These are phyloP conservation scores for Anthoscopus minutus DNA, from an alignment of 2,113 vertebrate genomes.

Conservation along the genomic window DNA sequence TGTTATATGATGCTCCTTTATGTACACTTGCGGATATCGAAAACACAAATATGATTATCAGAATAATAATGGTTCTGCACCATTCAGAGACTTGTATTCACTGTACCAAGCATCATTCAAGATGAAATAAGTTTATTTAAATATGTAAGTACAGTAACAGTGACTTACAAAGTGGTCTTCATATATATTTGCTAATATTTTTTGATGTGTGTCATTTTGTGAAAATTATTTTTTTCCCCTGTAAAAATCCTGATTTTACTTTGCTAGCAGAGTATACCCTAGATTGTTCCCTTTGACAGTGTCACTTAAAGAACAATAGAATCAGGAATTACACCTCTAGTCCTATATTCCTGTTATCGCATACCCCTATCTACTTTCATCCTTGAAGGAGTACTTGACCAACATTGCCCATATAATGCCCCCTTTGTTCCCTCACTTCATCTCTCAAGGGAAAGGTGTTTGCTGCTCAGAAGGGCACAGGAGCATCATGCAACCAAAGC, in stretches of 20 bases:
- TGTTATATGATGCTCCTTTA: not conserved
- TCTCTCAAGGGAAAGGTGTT: not conserved
- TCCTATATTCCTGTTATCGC: not conserved
- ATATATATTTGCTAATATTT: not conserved
- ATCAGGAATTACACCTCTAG: not conserved
- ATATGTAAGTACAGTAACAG: not conserved
- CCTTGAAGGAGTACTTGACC: not conserved
- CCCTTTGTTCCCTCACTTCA: not conserved
- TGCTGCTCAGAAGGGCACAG: not conserved
- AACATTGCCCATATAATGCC: not conserved
- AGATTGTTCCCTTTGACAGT: not conserved
- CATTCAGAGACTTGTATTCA: not conserved
- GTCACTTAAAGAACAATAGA: not conserved
- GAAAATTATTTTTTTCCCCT: not conserved
- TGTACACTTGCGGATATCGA: not conserved
- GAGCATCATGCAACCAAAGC: not conserved
- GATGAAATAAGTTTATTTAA: not conserved
- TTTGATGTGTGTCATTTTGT: not conserved
- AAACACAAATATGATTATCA: not conserved
- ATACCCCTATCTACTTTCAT: not conserved
- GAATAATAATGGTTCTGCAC: not conserved
- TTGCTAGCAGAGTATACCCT: not conserved
- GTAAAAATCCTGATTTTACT: not conserved
- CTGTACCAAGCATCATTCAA: not conserved
- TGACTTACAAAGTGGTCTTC: not conserved